Base-by-base conservation (phyloP, 2,888 invertebrate genomes). In the Eupeodes latifasciatus region DNA sequence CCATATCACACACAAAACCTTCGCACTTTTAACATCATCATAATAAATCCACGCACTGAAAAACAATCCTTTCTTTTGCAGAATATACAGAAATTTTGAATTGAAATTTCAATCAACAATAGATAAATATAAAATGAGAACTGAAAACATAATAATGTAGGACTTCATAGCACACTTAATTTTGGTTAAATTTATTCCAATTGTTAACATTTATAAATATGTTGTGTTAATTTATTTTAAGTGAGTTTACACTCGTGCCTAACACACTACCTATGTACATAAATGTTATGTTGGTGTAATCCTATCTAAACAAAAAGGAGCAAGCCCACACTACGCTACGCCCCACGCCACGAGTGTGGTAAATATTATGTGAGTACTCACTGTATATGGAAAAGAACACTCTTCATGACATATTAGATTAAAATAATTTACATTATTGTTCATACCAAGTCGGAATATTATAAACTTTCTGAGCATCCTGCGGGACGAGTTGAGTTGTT, bases 381-480 rank as follows among this genome's bases (percentile, higher is more conserved):
- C 4, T 5, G 16, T 5, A 6, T n/a, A 66, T 19, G 44, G 14
- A 14, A 27, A 57, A 57, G 71, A 71, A 71, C 44, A 71, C 71
- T 66, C 66, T 57, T 71, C 57, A 44, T 27, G 19, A 44, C 2
- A 44, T 27, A 57, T 71, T 71, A 44, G 36, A 71, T 71, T 71
- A 71, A 71, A 71, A 71, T 71, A 71, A 71, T 57, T 71, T 71
- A 51, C 19, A 57, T 47, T 40, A 57, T 69, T 67, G 69, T 69
- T 69, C 69, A 69, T 53, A 53, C 53, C 53, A 19, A 51, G 57
- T 44, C 3, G 16, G 36, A 71, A 44, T 44, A 57, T 16, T 57
- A 71, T 14, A 3, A 69, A 69, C 11, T 59, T n/a, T 59, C 7
- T 14, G 34, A 51, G 51, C 34, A 27, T 27, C 27, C 27, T 27